Percentiles rank a stretch among this genome's conserved stretches.
Evolutionary conservation across 2,113 vertebrate species (phyloP).

Genomic region (Glaucidium brasilianum): DNA sequence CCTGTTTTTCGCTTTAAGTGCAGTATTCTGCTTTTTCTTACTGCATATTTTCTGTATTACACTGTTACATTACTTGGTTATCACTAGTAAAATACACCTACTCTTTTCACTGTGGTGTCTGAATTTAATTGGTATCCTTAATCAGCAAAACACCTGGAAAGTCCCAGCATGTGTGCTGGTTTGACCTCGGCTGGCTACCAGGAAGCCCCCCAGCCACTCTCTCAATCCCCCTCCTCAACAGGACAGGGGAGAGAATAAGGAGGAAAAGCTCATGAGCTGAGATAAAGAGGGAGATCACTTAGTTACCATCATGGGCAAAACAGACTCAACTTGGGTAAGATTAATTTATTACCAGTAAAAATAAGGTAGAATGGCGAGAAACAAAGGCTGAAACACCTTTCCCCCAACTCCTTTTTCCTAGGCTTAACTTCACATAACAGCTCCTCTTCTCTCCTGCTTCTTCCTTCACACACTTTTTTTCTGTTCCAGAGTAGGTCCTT

Average conservation of each 20-base stretch:
- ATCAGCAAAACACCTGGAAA: not conserved
- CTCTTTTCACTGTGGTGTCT: too few relatives aligned
- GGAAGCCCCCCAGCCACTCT: accelerated
- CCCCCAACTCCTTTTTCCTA: not conserved
- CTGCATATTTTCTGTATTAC: too few relatives aligned
- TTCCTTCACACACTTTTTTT: not conserved
- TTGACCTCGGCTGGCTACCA: not conserved
- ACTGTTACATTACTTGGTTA: too few relatives aligned
- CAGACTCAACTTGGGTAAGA: not conserved
- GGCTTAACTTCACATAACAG: not conserved
- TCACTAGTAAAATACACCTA: too few relatives aligned
- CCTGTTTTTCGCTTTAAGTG: too few relatives aligned
- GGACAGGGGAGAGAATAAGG: not conserved
- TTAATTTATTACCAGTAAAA: not conserved
- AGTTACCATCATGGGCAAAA: not conserved
- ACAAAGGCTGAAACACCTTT: not conserved
- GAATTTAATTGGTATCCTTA: too few relatives aligned
- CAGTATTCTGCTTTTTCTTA: too few relatives aligned
- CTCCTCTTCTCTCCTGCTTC: not conserved
- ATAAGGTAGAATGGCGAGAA: not conserved
- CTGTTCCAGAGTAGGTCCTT: not conserved
- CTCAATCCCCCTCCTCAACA: not conserved
- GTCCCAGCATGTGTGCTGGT: not conserved
- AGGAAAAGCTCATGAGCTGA: not conserved
- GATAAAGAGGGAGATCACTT: not conserved